Evolutionary conservation across 2,113 vertebrate genomes (phyloP).

Genomic region (Pseudorasbora parva): DNA sequence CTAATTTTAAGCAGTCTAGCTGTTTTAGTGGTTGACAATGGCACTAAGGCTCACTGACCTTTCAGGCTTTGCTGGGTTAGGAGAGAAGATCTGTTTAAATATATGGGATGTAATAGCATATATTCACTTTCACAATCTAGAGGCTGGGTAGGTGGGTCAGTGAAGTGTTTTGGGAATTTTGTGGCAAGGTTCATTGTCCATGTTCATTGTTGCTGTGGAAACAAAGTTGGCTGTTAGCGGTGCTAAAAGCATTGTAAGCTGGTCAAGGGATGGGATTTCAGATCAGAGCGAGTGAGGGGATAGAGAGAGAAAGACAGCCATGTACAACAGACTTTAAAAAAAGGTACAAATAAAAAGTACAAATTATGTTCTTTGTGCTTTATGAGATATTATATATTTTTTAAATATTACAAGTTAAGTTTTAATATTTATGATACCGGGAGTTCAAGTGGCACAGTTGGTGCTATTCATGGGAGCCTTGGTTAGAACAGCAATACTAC

Average conservation of each 20-base stretch:
- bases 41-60: neutral
- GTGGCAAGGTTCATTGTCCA: constrained; percentile 62
- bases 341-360: neutral
- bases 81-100: constrained; percentile 58
- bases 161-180: constrained; percentile 49
- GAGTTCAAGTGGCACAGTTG: neutral
- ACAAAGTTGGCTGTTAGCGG: constrained; percentile 67
- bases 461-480: neutral
- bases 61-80: constrained; percentile 32
- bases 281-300: neutral
- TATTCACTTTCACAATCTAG: neutral
- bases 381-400: neutral
- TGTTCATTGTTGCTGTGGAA: constrained; percentile 72
- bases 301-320: constrained; percentile 30
- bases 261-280: constrained; percentile 34
- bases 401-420: neutral
- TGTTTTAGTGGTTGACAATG: constrained; percentile 64
- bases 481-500: constrained; percentile 1
- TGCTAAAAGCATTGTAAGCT: constrained; percentile 61
- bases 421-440: neutral
- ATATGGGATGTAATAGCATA: constrained; percentile 29
- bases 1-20: constrained; percentile 59
- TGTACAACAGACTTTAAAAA: neutral
- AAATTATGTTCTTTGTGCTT: neutral
- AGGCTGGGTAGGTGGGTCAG: constrained; percentile 45